Conservation (phyloP, 2,797 vertebrate genomes). For the Spatula versicolor region DNA sequence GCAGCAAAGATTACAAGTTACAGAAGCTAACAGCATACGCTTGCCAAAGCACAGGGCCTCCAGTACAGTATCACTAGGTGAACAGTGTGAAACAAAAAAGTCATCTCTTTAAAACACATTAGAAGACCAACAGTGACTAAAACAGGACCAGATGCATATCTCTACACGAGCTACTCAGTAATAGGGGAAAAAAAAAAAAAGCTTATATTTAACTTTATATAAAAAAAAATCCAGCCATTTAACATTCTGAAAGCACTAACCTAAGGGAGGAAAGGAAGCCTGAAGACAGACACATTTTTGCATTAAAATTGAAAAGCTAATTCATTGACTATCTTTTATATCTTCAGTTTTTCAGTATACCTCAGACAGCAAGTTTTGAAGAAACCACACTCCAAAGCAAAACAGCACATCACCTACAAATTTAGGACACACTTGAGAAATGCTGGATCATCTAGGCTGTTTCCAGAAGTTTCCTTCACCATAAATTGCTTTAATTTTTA, state of each 20-base stretch:
- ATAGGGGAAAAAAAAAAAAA: neutral
- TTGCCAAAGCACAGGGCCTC: neutral
- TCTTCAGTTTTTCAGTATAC: neutral
- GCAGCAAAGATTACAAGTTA: neutral
- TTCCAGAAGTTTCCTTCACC: neutral
- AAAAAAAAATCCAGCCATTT: neutral
- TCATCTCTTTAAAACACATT: neutral
- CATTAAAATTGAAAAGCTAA: neutral
- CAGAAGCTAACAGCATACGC: neutral
- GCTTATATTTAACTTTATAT: neutral
- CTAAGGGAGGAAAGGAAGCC: neutral
- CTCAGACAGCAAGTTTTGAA: neutral
- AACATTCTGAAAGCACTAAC: neutral
- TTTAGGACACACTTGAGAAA: neutral
- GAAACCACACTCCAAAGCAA: neutral
- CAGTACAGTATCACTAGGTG: neutral
- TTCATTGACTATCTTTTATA: neutral
- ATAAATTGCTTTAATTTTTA: neutral
- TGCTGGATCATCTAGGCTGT: neutral
- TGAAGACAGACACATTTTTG: neutral
- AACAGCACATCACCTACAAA: neutral
- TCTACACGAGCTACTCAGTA: neutral
- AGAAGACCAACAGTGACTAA: neutral
- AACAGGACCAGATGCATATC: neutral
- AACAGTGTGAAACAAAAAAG: neutral